Evolutionary conservation across 1,140 invertebrate species (phyloP), one percentile per base, ranked within the genome.

Genomic region (Hirudo medicinalis): DNA sequence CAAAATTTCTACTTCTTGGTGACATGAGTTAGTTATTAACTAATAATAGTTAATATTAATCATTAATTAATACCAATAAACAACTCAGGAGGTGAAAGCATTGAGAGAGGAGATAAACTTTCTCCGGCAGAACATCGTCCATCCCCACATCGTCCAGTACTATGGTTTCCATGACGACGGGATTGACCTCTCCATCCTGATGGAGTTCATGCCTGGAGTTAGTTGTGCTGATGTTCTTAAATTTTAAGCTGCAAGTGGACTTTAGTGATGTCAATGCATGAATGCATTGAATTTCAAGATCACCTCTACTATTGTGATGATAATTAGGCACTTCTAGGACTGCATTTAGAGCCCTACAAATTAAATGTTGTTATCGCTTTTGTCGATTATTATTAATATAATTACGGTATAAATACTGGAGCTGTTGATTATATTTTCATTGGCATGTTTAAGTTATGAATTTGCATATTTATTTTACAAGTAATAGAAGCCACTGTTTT

Each of bases 91-190:
- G 75, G 80, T 81, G 9, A 75, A 78, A 72, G 80, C 80, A 32
- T 75, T 82, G 67, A 79, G 82, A 74, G 79, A 80, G 75, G 80
- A 82, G 73, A 78, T 82, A 60, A 77, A 78, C 57, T 73, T 83
- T 69, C 74, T 82, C 69, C 75, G 78, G 40, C 80, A 80, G 69
- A 54, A 20, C 15, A 78, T 83, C 60, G 75, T 79, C 49, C 80
- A 83, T 74, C 77, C 79, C 49, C 71, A 80, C 69, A 83, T 83
- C 72, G 81, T 83, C 11, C 80, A 82, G 72, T 83, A 83, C 75
- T 60, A 27, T 15, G 57, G 70, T 29, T 53, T 29, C 32, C 40
- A 71, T 19, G 54, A 57, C n/a, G 54, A 57, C 54, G 54, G 57
- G 13, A 15, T 32, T 8, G 57, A 36, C 11, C 32, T 71, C 9